Evolutionary conservation across 1,140 invertebrate genomes (phyloP), one percentile per base, ranked within the genome.

Genomic region (Chelonus insularis): DNA sequence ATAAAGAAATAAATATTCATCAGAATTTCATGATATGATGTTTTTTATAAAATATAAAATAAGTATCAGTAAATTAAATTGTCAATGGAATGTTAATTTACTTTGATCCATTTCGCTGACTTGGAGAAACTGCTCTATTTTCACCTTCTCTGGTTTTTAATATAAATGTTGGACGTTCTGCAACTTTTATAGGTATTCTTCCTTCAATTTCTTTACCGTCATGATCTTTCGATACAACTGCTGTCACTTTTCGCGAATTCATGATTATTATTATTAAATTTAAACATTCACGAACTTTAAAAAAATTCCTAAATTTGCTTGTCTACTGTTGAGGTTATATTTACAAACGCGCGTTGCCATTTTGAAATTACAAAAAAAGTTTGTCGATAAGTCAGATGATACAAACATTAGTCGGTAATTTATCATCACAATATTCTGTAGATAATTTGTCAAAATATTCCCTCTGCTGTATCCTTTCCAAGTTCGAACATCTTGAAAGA

Each of bases 71-170:
- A 39, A 39, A n/a, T 39, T 18, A 43, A n/a, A n/a, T n/a, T n/a
- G n/a, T n/a, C n/a, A n/a, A n/a, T n/a, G n/a, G n/a, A n/a, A n/a
- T n/a, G n/a, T n/a, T n/a, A n/a, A n/a, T n/a, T n/a, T 74, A 79
- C 76, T 80, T 80, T 55, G 71, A 70, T 60, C 70, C 77, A 71
- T 77, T 79, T 48, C 74, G 69, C 45, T 80, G 78, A 72, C 69
- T 83, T 9, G 82, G 81, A 7, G 84, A 84, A 2, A 83, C 70
- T 36, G 83, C 76, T 63, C 83, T 70, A 58, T 72, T 84, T 67
- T 84, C 83, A 9, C 76, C 76, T 71, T 84, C 83, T 65, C 83
- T 72, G 0, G 82, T 82, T 73, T 83, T 82, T 14, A 85, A 69
- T 68, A 84, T 82, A 61, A 85, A 82, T 2, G 84, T 84, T 43